Base-by-base conservation (phyloP, 2,113 vertebrate genomes). In the Philantomba maxwellii region DNA sequence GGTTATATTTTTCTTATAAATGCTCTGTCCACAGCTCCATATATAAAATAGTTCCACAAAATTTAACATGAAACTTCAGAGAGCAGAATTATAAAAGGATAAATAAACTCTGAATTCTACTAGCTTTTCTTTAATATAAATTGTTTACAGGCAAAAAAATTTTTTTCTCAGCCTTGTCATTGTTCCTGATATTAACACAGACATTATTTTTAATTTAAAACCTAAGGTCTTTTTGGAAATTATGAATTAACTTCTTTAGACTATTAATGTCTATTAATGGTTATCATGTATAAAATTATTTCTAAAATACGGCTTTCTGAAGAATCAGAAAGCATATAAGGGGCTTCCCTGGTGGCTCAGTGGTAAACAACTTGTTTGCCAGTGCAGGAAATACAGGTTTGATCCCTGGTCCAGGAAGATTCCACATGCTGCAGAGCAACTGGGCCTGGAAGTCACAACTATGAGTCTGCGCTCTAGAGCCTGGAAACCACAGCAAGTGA, bases 51-150 rank as follows among this genome's bases (percentile, higher is more conserved):
- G 23, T 26, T 75, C 23, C 26, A 87, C 25, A 93, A 77, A 87
- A 89, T 70, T 91, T 96, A 80, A 97, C n/a, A 82, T n/a, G 55
- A 87, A 91, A 85, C 23, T 23, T 62, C 36, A 87, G 47, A 73
- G 2, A 94, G 30, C 36, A 96, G 15, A 93, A 87, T 19, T 64
- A 6, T 5, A 89, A 36, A 89, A 36, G 12, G 43, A 91, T 81
- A 93, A 95, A 91, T 47, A 86, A 95, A 86, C 39, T 89, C 17
- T 36, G 15, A 86, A 91, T 49, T 83, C 78, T 10, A 83, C n/a
- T 49, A 82, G 12, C 49, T 91, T 94, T 94, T 78, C 70, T 86
- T 94, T 94, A 91, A 60, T 87, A 87, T 47, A 91, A 91, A 75
- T 94, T 43, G 28, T 64, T 51, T 21, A 45, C 1, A 93, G 58